Base-by-base conservation (phyloP, 1,140 invertebrate species). In the Diprion similis region DNA sequence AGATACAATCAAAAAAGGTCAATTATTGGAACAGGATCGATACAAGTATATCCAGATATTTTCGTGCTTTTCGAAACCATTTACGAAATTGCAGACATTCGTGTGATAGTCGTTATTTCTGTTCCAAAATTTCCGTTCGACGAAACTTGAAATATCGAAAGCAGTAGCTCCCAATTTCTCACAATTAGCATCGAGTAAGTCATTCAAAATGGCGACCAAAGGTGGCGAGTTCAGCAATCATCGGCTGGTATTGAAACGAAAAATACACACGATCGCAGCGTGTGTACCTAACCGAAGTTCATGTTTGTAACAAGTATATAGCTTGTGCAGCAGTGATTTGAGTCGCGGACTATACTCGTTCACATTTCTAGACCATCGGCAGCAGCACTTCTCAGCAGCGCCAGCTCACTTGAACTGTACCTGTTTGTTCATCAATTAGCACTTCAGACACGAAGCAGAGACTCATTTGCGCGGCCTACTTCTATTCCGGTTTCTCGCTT, bases 391-490 rank as follows among this genome's bases (percentile, higher is more conserved):
- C n/a, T 15, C 11, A 59, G 11, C 11, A 59, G 48, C 48, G 15
- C 4, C 11, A 17, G 11, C 3, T 59, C 51, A 17, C 51, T 59
- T 59, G n/a, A 82, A 82, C 80, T 81, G 75, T 80, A 76, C 76
- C 73, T 77, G 84, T 81, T 86, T 86, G 84, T 85, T 85, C 79
- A 78, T 78, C 78, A 83, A 86, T 86, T 86, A 86, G 78, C 83
- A 85, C 69, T 80, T 77, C 74, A 72, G 75, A 72, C 71, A 46
- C 73, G 73, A 8, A 78, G 74, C 66, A 68, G 37, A 45, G 17
- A 19, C 78, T 85, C 80, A 81, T 84, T 85, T 85, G 73, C 80
- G 79, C 82, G 83, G 76, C 81, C 83, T 84, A 85, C 83, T 85
- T 85, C 65, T 73, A 75, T 75, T 80, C 76, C 48, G 24, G 66